Evolutionary conservation across 2,113 vertebrate species (phyloP).

Genomic region (Sebastes fasciatus): DNA sequence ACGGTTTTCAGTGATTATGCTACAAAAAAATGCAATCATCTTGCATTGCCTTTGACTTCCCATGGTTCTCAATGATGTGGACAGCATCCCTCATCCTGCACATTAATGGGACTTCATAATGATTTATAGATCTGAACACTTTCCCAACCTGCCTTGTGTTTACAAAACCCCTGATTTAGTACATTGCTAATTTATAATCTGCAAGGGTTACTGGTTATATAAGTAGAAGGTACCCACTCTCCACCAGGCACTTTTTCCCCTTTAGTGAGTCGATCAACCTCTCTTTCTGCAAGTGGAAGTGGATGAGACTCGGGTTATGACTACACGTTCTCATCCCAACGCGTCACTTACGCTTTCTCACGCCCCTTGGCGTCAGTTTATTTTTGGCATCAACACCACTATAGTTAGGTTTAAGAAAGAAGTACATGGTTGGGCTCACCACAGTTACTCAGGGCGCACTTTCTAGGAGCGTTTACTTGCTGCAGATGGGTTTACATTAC

Average conservation of each 20-base stretch:
- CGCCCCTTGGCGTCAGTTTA: too few species aligned
- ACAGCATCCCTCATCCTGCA: conserved; percentile 9
- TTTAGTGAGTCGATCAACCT: conserved; percentile 69
- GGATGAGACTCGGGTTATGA: conserved; percentile 11
- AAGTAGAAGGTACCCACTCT: conserved; percentile 54
- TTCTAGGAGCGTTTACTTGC: too few species aligned
- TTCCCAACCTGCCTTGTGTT: conserved; percentile 44
- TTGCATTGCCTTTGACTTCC: conserved; percentile 20
- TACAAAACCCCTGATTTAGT: conserved; percentile 55
- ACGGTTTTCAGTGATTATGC: conserved; percentile 68
- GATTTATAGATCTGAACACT: neutral
- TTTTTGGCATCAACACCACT: too few species aligned
- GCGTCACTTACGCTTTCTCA: too few species aligned
- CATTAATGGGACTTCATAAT: conserved; percentile 51
- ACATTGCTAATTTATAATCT: conserved; percentile 62
- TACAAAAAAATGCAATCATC: conserved; percentile 52
- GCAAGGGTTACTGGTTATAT: conserved; percentile 59
- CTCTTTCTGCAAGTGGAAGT: conserved; percentile 43
- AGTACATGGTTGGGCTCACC: too few species aligned
- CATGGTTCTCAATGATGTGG: conserved; percentile 1
- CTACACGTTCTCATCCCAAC: too few species aligned
- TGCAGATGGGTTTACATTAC: too few species aligned
- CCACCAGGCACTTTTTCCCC: conserved; percentile 39
- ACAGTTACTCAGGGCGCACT: too few species aligned
- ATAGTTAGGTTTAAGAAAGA: too few species aligned